Evolutionary conservation across 2,888 invertebrate genomes (phyloP).

Genomic region (Heliconius hortense): DNA sequence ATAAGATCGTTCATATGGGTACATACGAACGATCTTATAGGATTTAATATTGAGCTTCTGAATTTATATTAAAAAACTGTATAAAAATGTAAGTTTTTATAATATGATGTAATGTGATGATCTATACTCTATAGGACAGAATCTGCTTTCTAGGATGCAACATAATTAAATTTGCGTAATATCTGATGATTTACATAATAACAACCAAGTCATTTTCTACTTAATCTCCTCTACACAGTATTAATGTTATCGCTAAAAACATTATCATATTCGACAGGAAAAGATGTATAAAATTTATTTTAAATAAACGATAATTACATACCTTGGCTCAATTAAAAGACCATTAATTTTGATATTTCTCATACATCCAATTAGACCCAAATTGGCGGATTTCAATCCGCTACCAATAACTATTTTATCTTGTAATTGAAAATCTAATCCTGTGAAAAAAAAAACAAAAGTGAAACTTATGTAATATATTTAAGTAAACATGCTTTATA

Average conservation of each 20-base stretch:
- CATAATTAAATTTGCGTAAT: too few relatives aligned
- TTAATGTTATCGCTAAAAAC: too few relatives aligned
- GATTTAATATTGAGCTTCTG: too few relatives aligned
- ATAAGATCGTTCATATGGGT: too few relatives aligned
- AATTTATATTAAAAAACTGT: background rate
- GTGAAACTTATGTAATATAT: background rate
- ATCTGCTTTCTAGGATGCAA: too few relatives aligned
- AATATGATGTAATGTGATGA: too few relatives aligned
- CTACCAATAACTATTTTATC: constrained; percentile 90
- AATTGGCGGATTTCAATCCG: constrained; percentile 86
- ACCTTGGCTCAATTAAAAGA: constrained; percentile 88
- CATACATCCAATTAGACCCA: constrained; percentile 95
- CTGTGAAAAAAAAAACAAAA: constrained; percentile 48
- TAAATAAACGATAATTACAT: constrained; percentile 24
- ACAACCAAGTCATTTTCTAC: too few relatives aligned
- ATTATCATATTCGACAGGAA: too few relatives aligned
- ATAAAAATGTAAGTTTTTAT: background rate
- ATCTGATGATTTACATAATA: too few relatives aligned
- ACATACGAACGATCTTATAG: too few relatives aligned
- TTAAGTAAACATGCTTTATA: constrained; percentile 11
- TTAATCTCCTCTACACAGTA: too few relatives aligned
- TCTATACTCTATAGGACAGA: too few relatives aligned
- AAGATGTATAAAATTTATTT: background rate
- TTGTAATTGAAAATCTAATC: constrained; percentile 85
- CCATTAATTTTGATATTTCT: constrained; percentile 93